Conservation (phyloP, 2,113 vertebrate species). For the Ondatra zibethicus region DNA sequence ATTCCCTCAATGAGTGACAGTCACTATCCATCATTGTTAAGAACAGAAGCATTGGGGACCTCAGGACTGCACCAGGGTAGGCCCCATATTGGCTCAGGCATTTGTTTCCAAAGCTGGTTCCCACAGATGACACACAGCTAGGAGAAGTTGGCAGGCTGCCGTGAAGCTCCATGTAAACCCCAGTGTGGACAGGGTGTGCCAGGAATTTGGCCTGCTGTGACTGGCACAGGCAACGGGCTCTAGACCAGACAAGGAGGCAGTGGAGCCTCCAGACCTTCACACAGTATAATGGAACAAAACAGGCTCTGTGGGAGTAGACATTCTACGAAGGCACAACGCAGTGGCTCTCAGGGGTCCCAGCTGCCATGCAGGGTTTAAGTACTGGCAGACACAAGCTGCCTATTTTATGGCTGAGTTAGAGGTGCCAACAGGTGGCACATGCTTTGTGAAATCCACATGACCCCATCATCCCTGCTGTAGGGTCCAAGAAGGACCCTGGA, state of each 20-base stretch:
- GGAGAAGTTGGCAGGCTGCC: background rate
- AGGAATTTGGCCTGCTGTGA: too few species aligned
- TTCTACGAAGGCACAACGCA: accelerated
- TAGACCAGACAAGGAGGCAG: background rate
- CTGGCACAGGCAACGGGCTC: too few species aligned
- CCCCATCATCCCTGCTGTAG: background rate
- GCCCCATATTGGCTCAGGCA: background rate
- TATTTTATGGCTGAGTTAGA: background rate
- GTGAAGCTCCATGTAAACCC: background rate
- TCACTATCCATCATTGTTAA: too few species aligned
- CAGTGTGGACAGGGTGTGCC: background rate
- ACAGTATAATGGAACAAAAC: too few species aligned
- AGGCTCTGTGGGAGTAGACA: background rate
- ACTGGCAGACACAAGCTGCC: background rate
- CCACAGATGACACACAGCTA: background rate
- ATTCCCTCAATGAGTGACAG: background rate
- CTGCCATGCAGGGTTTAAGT: too few species aligned
- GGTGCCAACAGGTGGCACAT: background rate
- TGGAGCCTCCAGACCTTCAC: too few species aligned
- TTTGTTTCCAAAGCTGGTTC: background rate
- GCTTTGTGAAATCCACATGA: background rate
- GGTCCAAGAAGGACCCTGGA: background rate
- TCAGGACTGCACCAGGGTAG: background rate
- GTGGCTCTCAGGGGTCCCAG: background rate
- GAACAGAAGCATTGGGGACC: background rate